Evolutionary conservation across 2,113 vertebrate species (phyloP).

Genomic region (Cynoglossus semilaevis): DNA sequence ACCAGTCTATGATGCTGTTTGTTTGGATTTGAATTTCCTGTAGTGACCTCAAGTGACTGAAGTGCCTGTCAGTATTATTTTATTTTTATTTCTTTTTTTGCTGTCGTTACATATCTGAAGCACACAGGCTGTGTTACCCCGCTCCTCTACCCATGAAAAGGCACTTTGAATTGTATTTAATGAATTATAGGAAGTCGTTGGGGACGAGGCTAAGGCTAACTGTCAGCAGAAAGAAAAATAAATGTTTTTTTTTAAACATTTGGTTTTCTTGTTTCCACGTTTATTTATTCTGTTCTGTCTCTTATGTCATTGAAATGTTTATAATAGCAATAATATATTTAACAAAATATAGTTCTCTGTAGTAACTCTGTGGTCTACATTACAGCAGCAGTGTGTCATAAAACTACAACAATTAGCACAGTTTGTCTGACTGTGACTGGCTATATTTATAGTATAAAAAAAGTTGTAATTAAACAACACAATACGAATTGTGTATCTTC

Average conservation of each 20-base stretch:
- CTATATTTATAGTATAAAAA: too few relatives aligned
- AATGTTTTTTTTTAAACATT: too few relatives aligned
- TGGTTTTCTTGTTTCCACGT: too few relatives aligned
- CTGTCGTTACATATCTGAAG: slow-evolving; percentile 23
- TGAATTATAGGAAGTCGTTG: slow-evolving; percentile 27
- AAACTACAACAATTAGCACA: too few relatives aligned
- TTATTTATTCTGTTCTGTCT: too few relatives aligned
- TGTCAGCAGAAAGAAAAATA: slow-evolving; percentile 15
- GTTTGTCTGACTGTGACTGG: too few relatives aligned
- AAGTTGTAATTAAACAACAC: too few relatives aligned
- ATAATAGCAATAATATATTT: slow-evolving; percentile 13
- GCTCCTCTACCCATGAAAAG: slow-evolving; percentile 18
- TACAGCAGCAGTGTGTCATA: too few relatives aligned
- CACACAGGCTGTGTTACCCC: slow-evolving; percentile 4
- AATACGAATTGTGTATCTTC: too few relatives aligned
- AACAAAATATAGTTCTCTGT: too few relatives aligned
- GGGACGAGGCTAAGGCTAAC: not conserved
- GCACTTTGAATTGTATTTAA: slow-evolving; percentile 53
- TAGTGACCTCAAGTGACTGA: slow-evolving; percentile 39
- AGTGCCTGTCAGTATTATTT: slow-evolving; percentile 56
- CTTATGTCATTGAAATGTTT: too few relatives aligned
- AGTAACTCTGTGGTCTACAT: too few relatives aligned
- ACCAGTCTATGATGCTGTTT: slow-evolving; percentile 30
- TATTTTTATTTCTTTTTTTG: slow-evolving; percentile 17
- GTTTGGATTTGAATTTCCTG: slow-evolving; percentile 20